Conservation (phyloP, 2,888 invertebrate species). For the Chrysodeixis includens region DNA sequence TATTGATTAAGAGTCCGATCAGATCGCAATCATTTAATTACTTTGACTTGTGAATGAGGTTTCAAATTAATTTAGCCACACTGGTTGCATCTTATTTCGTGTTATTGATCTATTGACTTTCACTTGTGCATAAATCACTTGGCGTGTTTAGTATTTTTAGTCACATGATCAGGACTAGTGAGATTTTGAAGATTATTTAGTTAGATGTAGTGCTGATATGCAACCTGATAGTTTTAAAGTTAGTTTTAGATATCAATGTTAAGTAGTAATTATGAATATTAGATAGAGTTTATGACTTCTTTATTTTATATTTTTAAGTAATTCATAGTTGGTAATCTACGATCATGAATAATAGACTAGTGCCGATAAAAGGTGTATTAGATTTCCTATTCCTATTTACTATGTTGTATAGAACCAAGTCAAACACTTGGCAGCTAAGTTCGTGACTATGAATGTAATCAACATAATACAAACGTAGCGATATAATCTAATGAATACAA, state of each 20-base stretch:
- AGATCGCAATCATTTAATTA: slow-evolving; percentile 53
- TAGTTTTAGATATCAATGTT: no score
- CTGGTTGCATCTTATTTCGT: slow-evolving; percentile 5
- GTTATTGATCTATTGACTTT: slow-evolving; percentile 21
- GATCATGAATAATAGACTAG: not conserved
- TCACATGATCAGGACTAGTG: slow-evolving; percentile 19
- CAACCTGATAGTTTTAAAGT: not conserved
- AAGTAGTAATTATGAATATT: no score
- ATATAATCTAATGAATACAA: not conserved
- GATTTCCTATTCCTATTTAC: no score
- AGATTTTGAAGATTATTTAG: not conserved
- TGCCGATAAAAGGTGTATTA: not conserved
- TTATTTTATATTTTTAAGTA: not conserved
- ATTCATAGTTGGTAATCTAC: not conserved
- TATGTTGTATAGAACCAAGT: no score
- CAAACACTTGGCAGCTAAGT: not conserved
- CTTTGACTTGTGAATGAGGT: slow-evolving; percentile 28
- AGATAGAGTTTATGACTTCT: no score
- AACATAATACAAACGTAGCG: not conserved
- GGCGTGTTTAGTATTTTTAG: slow-evolving; percentile 15
- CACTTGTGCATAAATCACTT: slow-evolving; percentile 10
- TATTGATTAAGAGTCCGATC: slow-evolving; percentile 36
- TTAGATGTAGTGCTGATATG: not conserved
- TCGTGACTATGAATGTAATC: slow-evolving; percentile 1
- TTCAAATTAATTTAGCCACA: slow-evolving; percentile 30